Conservation (phyloP, 1,140 invertebrate species). For the Drosophila kepulauana region DNA sequence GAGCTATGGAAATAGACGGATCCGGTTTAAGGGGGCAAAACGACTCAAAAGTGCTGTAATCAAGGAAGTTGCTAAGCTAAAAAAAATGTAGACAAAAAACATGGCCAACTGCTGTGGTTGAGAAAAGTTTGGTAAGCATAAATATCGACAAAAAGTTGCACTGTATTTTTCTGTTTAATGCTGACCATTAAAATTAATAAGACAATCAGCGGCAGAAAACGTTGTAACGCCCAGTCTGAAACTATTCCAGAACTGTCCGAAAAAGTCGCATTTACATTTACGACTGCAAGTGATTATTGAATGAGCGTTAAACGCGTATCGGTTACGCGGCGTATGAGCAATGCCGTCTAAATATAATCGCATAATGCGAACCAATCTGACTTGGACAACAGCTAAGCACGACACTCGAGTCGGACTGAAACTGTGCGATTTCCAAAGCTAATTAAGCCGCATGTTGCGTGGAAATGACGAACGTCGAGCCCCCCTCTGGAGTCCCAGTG, state of each 20-base stretch:
- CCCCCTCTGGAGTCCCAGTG: slow-evolving; percentile 41
- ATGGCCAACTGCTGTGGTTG: slow-evolving; percentile 16
- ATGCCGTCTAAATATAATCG: slow-evolving; percentile 38
- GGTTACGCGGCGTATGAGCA: slow-evolving; percentile 59
- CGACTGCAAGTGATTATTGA: slow-evolving; percentile 57
- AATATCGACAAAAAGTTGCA: slow-evolving; percentile 31
- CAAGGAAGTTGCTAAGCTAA: slow-evolving; percentile 48
- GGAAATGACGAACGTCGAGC: neutral
- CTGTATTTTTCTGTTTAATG: slow-evolving; percentile 45
- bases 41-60: slow-evolving; percentile 44
- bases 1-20: slow-evolving; percentile 35
- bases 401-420: slow-evolving; percentile 7
- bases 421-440: slow-evolving; percentile 45
- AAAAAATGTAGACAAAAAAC: slow-evolving; percentile 13
- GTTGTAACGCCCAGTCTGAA: slow-evolving; percentile 45
- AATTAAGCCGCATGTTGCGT: slow-evolving; percentile 72
- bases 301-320: slow-evolving; percentile 30
- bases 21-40: slow-evolving; percentile 53
- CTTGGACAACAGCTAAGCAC: slow-evolving; percentile 40
- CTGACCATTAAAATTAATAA: slow-evolving; percentile 76
- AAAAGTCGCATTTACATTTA: slow-evolving; percentile 41
- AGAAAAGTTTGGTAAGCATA: slow-evolving; percentile 23
- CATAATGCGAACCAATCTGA: slow-evolving; percentile 19
- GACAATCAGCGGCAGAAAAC: slow-evolving; percentile 35
- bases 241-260: slow-evolving; percentile 42